Base-by-base conservation (phyloP, 2,113 vertebrate genomes). In the Cricetomys ansorgei region DNA sequence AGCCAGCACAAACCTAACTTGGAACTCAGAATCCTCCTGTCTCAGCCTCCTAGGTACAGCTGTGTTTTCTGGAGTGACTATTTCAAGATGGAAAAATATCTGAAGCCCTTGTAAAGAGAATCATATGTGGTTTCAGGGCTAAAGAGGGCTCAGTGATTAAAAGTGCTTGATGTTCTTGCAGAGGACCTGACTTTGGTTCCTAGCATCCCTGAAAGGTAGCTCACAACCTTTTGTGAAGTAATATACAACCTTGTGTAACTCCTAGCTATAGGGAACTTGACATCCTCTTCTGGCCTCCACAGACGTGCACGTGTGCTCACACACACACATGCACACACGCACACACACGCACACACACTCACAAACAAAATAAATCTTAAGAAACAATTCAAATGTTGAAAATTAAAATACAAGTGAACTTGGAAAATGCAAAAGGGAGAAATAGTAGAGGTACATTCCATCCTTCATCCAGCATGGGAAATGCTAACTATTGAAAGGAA, bases 81-180 rank as follows among this genome's bases (percentile, higher is more conserved):
- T 53, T 90, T 34, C 4, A 40, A 70, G 45, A 75, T 55, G 50
- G 12, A 95, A 45, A 88, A 79, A 90, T n/a, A 69, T 75, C 40
- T 80, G 65, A 81, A 67, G 55, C n/a, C 69, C 6, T 23, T n/a
- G 16, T 50, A 69, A 84, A 72, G 43, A 79, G 15, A 81, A 73
- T 73, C 76, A 85, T 91, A 1, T 69, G 64, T 31, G 77, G 27
- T 96, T 93, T 96, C 48, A 85, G 79, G 25, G 37, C 37, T 81
- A 8, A 40, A 40, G 53, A n/a, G 50, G 77, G 5, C 53, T 81
- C 12, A 40, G 11, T 57, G 53, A 15, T 57, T 40, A n/a, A 57
- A 57, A 57, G 19, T 0, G 11, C 21, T 57, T n/a, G 37, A 34
- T n/a, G 34, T 1, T 80, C 50, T n/a, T 55, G 19, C 19, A 23